phyloP scores from a whole-genome alignment of 2,888 invertebrate species.

The Brenthis daphne region DNA sequence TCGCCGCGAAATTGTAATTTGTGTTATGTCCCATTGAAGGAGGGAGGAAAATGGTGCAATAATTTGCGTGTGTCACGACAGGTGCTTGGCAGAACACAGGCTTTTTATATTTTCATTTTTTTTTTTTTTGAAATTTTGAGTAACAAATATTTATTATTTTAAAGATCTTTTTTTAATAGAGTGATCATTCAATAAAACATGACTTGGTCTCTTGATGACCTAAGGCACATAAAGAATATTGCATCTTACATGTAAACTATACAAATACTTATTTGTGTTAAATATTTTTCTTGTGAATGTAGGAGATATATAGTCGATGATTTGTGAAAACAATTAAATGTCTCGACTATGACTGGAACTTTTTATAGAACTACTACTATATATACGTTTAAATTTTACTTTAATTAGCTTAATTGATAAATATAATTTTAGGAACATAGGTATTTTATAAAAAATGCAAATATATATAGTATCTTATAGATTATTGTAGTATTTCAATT shows the following conservation, averaged over 20 bases:
- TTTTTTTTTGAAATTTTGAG: not conserved
- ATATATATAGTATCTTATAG: constrained; percentile 33
- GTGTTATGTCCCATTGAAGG: constrained; percentile 42
- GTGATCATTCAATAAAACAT: not conserved
- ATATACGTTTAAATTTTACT: constrained; percentile 38
- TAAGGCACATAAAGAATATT: constrained; percentile 17
- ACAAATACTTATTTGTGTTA: constrained; percentile 6
- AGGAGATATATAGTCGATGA: not conserved
- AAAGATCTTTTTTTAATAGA: not conserved
- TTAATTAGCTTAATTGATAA: constrained; percentile 42
- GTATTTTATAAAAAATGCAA: constrained; percentile 34
- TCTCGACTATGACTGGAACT: constrained; percentile 33
- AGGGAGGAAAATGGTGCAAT: constrained; percentile 48
- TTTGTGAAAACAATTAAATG: constrained; percentile 11
- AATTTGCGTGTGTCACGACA: constrained; percentile 39
- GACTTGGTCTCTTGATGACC: not conserved
- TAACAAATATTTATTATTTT: not conserved
- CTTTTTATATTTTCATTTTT: constrained; percentile 5
- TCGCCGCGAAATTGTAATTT: constrained; percentile 38
- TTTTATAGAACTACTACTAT: constrained; percentile 26
- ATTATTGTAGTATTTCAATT: constrained; percentile 35
- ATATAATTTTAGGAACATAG: constrained; percentile 36
- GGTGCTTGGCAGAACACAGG: constrained; percentile 42
- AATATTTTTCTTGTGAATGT: constrained; percentile 13
- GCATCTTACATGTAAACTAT: constrained; percentile 8